Conservation (phyloP, 1,140 invertebrate genomes). For the Hesperophylax magnus region DNA sequence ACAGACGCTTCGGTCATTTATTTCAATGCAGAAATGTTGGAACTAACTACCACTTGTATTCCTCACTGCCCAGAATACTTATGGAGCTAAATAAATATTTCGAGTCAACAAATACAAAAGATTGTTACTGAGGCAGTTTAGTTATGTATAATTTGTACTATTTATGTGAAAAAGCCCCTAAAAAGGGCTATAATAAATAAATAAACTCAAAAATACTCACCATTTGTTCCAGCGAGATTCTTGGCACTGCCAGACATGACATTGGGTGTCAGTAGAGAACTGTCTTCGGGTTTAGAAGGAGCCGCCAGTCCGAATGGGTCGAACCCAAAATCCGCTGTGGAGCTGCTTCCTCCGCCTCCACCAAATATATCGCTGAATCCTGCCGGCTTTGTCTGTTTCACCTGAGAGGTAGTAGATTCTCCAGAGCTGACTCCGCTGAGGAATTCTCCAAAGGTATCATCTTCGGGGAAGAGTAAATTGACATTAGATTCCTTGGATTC, state of each 20-base stretch:
- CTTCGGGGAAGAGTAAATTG: constrained; percentile 56
- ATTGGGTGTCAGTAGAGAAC: constrained; percentile 53
- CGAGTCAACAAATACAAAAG: too few relatives aligned
- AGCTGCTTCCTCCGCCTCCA: background rate
- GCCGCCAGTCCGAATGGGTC: constrained; percentile 54
- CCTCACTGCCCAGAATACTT: too few relatives aligned
- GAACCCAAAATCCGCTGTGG: constrained; percentile 38
- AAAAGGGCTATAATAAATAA: too few relatives aligned
- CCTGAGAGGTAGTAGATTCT: constrained; percentile 18
- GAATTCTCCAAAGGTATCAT: constrained; percentile 68
- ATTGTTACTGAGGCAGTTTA: too few relatives aligned
- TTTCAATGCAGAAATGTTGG: too few relatives aligned
- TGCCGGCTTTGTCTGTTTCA: constrained; percentile 5
- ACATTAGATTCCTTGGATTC: constrained; percentile 32
- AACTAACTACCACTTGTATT: too few relatives aligned
- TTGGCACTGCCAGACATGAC: constrained; percentile 44
- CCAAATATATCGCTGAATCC: constrained; percentile 46
- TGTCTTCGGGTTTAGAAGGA: constrained; percentile 43
- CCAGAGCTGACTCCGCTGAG: constrained; percentile 59
- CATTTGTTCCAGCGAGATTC: constrained; percentile 36
- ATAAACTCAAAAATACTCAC: constrained; percentile 2
- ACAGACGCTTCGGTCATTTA: too few relatives aligned
- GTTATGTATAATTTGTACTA: too few relatives aligned
- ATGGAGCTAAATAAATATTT: too few relatives aligned
- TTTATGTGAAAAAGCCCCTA: too few relatives aligned